Percentiles rank a stretch among this genome's conserved stretches.
These are phyloP conservation scores for Apantesis nais DNA, from an alignment of 2,888 invertebrate genomes.

Conservation along the genomic window DNA sequence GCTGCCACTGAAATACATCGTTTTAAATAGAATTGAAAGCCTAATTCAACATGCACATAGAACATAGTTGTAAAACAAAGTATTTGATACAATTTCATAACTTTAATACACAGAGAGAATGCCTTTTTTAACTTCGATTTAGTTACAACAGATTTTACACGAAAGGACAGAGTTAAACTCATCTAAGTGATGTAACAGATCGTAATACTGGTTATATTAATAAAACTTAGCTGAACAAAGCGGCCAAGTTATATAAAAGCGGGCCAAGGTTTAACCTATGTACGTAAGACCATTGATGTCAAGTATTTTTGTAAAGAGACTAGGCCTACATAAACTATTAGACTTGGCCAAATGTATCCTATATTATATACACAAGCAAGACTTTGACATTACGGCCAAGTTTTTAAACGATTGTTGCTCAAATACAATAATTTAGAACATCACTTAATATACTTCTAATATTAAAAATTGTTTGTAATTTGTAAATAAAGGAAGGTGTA, in stretches of 20 bases:
- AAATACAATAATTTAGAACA: constrained; percentile 56
- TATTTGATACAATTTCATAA: not conserved
- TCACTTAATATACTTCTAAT: constrained; percentile 55
- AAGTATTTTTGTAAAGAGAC: constrained; percentile 5
- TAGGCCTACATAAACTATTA: constrained; percentile 3
- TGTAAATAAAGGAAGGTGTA: constrained; percentile 81
- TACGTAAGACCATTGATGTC: constrained; percentile 6
- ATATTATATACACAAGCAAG: constrained; percentile 10
- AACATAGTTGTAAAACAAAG: not conserved
- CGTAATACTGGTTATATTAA: not conserved
- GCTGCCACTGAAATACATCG: no score
- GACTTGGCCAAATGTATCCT: constrained; percentile 19
- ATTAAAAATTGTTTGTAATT: constrained; percentile 65
- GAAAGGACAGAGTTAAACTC: not conserved
- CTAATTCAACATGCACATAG: no score
- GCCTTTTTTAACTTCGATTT: not conserved
- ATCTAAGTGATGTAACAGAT: not conserved
- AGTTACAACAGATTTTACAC: not conserved
- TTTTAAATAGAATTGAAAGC: not conserved
- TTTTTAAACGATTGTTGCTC: constrained; percentile 53
- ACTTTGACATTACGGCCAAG: constrained; percentile 23
- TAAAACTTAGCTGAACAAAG: constrained; percentile 15
- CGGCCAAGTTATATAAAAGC: constrained; percentile 11
- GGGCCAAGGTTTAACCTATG: constrained; percentile 1
- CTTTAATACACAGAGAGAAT: not conserved